Conservation (phyloP, 2,113 vertebrate species). For the Speoplatyrhinus poulsoni region DNA sequence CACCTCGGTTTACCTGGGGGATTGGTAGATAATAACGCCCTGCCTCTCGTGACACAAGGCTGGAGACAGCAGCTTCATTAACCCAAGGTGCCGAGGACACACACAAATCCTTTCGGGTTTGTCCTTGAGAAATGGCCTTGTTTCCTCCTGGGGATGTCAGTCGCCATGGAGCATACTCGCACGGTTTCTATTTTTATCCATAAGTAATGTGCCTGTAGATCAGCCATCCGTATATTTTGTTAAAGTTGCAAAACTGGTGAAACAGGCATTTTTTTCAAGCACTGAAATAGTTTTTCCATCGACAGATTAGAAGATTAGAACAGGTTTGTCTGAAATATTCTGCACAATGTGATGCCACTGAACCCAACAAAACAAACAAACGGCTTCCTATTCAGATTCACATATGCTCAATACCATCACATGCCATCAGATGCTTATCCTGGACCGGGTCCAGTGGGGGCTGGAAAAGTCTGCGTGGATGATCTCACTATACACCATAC, state of each 20-base stretch:
- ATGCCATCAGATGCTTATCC: neutral
- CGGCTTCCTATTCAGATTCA: neutral
- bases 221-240: neutral
- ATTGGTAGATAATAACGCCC: constrained; percentile 13
- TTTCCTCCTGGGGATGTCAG: constrained; percentile 25
- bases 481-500: constrained; percentile 12
- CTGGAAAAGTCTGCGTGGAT: constrained; percentile 16
- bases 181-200: constrained; percentile 39
- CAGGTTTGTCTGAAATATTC: no score
- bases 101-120: constrained; percentile 15
- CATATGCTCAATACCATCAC: neutral
- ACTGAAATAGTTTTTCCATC: no score
- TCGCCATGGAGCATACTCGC: constrained; percentile 23
- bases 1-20: constrained; percentile 5
- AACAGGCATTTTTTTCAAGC: no score
- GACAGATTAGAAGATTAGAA: no score
- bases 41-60: constrained; percentile 15
- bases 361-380: constrained; percentile 6
- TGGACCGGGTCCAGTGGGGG: neutral
- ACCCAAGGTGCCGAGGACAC: constrained; percentile 35
- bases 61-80: constrained; percentile 39
- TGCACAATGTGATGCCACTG: neutral
- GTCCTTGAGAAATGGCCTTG: constrained; percentile 40
- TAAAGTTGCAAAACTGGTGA: neutral
- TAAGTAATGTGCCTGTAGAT: constrained; percentile 14